Percentiles rank a stretch among this genome's conserved stretches.
Conservation (phyloP, 2,113 vertebrate genomes). For the Hiodon alosoides region DNA sequence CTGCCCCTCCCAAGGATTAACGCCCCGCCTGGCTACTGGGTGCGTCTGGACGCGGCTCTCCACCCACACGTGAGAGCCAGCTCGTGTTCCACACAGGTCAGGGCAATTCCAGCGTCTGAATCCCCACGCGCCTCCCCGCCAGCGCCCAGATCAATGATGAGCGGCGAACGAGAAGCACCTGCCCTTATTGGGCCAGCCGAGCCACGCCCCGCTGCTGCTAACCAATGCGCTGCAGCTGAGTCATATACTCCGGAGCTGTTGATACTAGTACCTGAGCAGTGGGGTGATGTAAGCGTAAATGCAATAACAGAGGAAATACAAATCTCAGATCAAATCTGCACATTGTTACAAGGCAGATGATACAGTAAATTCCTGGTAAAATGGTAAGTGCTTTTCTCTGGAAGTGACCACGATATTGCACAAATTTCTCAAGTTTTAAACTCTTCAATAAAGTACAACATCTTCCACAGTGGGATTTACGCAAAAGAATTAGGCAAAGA, state of each 20-base stretch:
- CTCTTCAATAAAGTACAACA: not conserved
- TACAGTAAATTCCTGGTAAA: no score
- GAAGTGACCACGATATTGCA: no score
- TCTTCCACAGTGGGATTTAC: not conserved
- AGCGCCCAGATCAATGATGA: conserved; percentile 19
- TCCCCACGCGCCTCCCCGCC: conserved; percentile 41
- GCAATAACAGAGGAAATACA: no score
- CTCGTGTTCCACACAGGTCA: conserved; percentile 40
- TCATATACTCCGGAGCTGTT: no score
- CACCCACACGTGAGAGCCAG: not conserved
- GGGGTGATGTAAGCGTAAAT: no score
- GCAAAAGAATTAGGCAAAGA: not conserved
- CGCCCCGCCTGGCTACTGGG: no score
- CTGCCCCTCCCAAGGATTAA: not conserved
- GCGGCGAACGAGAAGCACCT: conserved; percentile 36
- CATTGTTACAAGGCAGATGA: no score
- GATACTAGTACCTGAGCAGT: no score
- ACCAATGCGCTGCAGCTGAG: no score
- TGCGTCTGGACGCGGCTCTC: no score
- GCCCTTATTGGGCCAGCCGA: conserved; percentile 39
- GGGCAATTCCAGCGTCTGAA: conserved; percentile 31
- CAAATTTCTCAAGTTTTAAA: not conserved
- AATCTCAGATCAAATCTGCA: no score
- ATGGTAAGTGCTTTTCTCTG: no score
- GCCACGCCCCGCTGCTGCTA: conserved; percentile 28